Evolutionary conservation across 2,797 vertebrate species (phyloP).

Genomic region (Siniperca obscura): DNA sequence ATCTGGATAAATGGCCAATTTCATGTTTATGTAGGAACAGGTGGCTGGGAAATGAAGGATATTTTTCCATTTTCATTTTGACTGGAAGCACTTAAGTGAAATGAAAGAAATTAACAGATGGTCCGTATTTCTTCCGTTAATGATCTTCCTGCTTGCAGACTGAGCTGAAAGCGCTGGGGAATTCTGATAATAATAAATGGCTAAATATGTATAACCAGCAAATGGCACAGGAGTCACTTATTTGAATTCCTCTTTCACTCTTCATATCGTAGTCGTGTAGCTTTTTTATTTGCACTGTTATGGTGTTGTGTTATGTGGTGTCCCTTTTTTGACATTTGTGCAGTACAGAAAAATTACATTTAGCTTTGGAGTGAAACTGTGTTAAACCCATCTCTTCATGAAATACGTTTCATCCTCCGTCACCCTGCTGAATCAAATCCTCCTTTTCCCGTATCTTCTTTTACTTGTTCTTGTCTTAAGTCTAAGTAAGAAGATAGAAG

Average conservation of each 20-base stretch:
- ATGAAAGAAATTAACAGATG: slow-evolving; percentile 53
- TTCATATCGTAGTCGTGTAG: not conserved
- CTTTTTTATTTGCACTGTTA: no score
- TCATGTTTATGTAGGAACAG: slow-evolving; percentile 47
- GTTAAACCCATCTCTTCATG: slow-evolving; percentile 22
- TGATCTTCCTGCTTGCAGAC: slow-evolving; percentile 21
- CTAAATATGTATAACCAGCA: not conserved
- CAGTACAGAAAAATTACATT: not conserved
- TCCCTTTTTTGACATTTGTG: not conserved
- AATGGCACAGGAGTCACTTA: not conserved
- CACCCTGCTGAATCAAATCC: slow-evolving; percentile 35
- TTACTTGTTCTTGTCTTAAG: slow-evolving; percentile 22
- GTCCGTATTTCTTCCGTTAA: slow-evolving; percentile 21
- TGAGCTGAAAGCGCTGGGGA: not conserved
- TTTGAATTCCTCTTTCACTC: not conserved
- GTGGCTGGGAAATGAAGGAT: slow-evolving; percentile 46
- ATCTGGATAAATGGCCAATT: slow-evolving; percentile 29
- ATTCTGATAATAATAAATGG: slow-evolving; percentile 1
- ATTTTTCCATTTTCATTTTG: slow-evolving; percentile 42
- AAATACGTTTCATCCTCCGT: slow-evolving; percentile 31
- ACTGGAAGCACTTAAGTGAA: slow-evolving; percentile 33
- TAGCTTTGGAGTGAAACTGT: slow-evolving; percentile 20
- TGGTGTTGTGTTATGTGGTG: no score
- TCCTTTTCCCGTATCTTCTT: slow-evolving; percentile 3
- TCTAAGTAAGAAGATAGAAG: no score